Evolutionary conservation across 2,888 invertebrate genomes (phyloP), one percentile per base, ranked within the genome.

Genomic region (Euproctis similis): DNA sequence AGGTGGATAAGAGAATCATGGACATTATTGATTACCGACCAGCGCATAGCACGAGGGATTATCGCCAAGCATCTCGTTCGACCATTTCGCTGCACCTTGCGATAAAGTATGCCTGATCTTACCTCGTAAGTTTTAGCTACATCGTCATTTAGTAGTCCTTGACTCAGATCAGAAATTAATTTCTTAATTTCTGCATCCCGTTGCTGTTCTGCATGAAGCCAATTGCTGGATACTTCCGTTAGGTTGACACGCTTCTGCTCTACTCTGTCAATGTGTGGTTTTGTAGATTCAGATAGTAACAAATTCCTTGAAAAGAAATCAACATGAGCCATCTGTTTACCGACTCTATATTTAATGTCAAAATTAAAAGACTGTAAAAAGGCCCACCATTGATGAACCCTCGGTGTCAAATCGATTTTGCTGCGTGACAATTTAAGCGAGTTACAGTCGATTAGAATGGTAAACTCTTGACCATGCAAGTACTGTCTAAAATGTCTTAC

Each of bases 151-250:
- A n/a, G n/a, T n/a, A n/a, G n/a, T 7, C 25, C 2, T 13, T 37
- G 39, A 2, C 19, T 22, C 9, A 19, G 19, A n/a, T 19, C 4
- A 8, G 19, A n/a, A n/a, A 19, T 2, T 4, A n/a, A 2, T 2
- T 2, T 2, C 1, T 2, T 2, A 19, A 19, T n/a, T n/a, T 19
- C 19, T 2, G 4, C 4, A 19, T 19, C 19, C 1, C 19, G 3
- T n/a, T 23, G 11, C 13, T 44, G 38, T 10, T 38, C 43, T 4
- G 29, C 34, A 9, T 27, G 16, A 8, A 44, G 13, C 43, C 43
- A 43, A 4, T 30, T 24, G 9, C 24, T 19, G 4, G 18, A 22
- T 1, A 27, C 10, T 8, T 12, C 5, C 1, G 33, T 13, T 10
- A 31, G 10, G 21, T 37, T 18, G 3, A 29, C 27, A 1, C 17